Evolutionary conservation across 2,888 invertebrate genomes (phyloP).

Genomic region (Callinectes sapidus): DNA sequence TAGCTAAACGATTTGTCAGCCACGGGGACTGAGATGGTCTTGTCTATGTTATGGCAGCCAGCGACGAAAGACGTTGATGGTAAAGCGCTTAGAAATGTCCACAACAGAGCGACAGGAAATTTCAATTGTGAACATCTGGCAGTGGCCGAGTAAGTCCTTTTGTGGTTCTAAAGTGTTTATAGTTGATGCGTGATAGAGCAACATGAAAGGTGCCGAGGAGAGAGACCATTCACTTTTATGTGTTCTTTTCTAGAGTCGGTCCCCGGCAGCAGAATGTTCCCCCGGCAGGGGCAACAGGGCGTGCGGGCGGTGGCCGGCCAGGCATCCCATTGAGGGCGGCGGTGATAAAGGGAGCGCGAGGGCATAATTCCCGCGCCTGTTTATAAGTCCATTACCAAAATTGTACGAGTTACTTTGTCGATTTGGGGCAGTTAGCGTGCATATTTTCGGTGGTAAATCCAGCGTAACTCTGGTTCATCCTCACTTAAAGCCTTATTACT

Average conservation of each 20-base stretch:
- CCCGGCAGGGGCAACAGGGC: constrained; percentile 4
- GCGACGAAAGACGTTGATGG: constrained; percentile 7
- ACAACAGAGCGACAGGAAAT: not conserved
- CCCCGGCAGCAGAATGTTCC: constrained; percentile 46
- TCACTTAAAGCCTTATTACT: constrained; percentile 36
- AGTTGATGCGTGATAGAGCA: constrained; percentile 54
- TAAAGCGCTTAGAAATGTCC: not conserved
- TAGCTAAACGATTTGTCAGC: constrained; percentile 22
- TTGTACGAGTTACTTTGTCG: constrained; percentile 34
- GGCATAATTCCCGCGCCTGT: constrained; percentile 47
- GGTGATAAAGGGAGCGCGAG: constrained; percentile 39
- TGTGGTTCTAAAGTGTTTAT: constrained; percentile 37
- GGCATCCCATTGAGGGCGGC: constrained; percentile 33
- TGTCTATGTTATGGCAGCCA: constrained; percentile 15
- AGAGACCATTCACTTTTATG: constrained; percentile 49
- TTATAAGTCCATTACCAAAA: constrained; percentile 48
- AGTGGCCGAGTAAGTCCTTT: constrained; percentile 17
- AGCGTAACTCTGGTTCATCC: constrained; percentile 31
- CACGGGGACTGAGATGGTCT: constrained; percentile 5
- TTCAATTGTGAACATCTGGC: constrained; percentile 2
- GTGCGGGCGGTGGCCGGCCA: constrained; percentile 8
- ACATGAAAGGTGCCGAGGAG: constrained; percentile 49
- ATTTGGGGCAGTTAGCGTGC: constrained; percentile 31
- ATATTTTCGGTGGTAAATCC: constrained; percentile 30
- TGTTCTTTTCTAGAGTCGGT: constrained; percentile 55